These are phyloP conservation scores for Mus musculus DNA, from an alignment of 2,113 vertebrate species.

Conservation along the genomic window DNA sequence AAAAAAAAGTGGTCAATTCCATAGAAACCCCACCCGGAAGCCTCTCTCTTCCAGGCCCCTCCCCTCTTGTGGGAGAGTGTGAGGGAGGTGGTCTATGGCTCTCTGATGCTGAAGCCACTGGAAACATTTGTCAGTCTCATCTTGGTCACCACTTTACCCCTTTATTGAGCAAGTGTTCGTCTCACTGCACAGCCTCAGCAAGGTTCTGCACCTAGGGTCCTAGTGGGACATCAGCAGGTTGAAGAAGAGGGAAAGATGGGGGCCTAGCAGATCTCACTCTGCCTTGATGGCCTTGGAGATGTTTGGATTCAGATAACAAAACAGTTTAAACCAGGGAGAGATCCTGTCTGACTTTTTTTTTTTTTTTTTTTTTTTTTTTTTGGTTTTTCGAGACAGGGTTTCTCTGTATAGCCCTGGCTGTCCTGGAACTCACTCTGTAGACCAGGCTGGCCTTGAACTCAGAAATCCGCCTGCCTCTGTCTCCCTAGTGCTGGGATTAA, in stretches of 20 bases:
- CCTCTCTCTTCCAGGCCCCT: background rate
- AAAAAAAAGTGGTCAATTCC: background rate
- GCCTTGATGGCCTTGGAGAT: background rate
- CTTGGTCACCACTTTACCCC: background rate
- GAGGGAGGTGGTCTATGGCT: background rate
- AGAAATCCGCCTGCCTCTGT: no score
- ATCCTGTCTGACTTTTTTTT: background rate
- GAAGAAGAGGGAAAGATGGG: background rate
- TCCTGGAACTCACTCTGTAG: no score
- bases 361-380: no score
- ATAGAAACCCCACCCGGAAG: background rate
- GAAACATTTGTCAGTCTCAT: background rate
- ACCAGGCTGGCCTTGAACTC: no score
- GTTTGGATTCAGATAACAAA: background rate
- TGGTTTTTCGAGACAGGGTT: no score
- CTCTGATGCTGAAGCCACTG: background rate
- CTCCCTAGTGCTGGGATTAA: no score
- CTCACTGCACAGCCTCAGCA: background rate
- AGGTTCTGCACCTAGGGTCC: background rate
- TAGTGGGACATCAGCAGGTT: background rate
- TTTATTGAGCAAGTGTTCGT: background rate
- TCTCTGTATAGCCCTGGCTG: no score
- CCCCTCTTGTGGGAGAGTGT: background rate
- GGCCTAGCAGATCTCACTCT: background rate
- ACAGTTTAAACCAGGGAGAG: background rate